Evolutionary conservation across 1,140 invertebrate species (phyloP).

Genomic region (Apis laboriosa): DNA sequence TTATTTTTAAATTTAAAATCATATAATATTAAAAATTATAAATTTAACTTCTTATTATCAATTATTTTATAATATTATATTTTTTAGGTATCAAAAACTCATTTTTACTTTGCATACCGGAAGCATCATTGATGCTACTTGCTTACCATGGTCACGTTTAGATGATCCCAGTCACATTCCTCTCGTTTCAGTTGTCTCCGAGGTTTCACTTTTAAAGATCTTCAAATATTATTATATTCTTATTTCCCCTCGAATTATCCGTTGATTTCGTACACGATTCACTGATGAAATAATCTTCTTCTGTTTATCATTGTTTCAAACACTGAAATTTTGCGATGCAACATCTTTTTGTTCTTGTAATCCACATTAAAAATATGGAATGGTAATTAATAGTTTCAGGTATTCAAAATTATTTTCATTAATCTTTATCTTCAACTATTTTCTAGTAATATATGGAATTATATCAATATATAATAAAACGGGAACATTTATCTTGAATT

Average conservation of each 20-base stretch:
- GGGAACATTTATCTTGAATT: not conserved
- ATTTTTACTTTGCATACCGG: not conserved
- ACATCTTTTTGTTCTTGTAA: not conserved
- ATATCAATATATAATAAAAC: not conserved
- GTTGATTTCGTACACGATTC: constrained; percentile 16
- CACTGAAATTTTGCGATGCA: constrained; percentile 8
- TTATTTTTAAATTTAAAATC: not conserved
- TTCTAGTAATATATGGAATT: not conserved
- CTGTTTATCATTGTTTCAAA: not conserved
- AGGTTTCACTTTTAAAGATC: constrained; percentile 16
- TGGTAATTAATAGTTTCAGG: not conserved
- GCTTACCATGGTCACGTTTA: constrained; percentile 27
- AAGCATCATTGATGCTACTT: constrained; percentile 13
- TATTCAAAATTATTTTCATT: not conserved
- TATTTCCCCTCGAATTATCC: not conserved
- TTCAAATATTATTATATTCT: not conserved
- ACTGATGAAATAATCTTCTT: not conserved
- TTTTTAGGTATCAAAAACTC: not conserved
- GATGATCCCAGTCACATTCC: constrained; percentile 14
- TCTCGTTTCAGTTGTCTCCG: constrained; percentile 5
- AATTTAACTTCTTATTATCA: not conserved
- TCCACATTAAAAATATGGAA: not conserved
- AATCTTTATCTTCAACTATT: not conserved
- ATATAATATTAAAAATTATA: not conserved
- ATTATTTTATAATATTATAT: not conserved